A percentile compares a stretch with the other conserved stretches of the same genome.
Evolutionary conservation across 1,140 invertebrate genomes (phyloP).

Genomic region (Aporrectodea caliginosa): DNA sequence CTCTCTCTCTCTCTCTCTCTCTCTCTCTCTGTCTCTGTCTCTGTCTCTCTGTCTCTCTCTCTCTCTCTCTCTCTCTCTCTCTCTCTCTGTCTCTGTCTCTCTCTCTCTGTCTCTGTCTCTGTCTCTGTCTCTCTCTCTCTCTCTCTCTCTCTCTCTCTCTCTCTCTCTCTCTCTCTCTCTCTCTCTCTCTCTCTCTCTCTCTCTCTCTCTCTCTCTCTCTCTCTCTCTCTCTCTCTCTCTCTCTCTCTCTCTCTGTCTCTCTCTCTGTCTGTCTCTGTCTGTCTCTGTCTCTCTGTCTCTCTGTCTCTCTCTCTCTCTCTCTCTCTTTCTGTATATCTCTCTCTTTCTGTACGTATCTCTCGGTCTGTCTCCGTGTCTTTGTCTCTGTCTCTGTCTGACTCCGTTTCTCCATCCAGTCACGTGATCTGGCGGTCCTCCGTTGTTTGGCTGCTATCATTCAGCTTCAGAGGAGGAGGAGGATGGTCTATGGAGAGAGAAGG

Average conservation of each 20-base stretch:
- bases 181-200: slow-evolving; percentile 26
- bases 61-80: slow-evolving; percentile 9
- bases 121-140: background rate
- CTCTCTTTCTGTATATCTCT: slow-evolving; percentile 20
- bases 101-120: background rate
- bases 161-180: slow-evolving; percentile 13
- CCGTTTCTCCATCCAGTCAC: slow-evolving; percentile 14
- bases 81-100: background rate
- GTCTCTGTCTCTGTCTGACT: slow-evolving; percentile 20
- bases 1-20: slow-evolving; percentile 27
- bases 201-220: slow-evolving; percentile 22
- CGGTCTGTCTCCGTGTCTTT: slow-evolving; percentile 27
- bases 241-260: slow-evolving; percentile 20
- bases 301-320: slow-evolving; percentile 24
- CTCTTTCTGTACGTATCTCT: slow-evolving; percentile 17
- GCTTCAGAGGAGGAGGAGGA: too few relatives aligned
- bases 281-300: background rate
- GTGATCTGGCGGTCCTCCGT: too few relatives aligned
- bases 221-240: slow-evolving; percentile 15
- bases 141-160: background rate
- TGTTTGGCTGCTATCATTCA: too few relatives aligned
- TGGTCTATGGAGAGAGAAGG: background rate
- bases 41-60: slow-evolving; percentile 20
- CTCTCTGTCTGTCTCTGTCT: background rate
- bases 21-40: slow-evolving; percentile 26